phyloP scores from a whole-genome alignment of 2,113 vertebrate species.

The Hydropotes inermis region DNA sequence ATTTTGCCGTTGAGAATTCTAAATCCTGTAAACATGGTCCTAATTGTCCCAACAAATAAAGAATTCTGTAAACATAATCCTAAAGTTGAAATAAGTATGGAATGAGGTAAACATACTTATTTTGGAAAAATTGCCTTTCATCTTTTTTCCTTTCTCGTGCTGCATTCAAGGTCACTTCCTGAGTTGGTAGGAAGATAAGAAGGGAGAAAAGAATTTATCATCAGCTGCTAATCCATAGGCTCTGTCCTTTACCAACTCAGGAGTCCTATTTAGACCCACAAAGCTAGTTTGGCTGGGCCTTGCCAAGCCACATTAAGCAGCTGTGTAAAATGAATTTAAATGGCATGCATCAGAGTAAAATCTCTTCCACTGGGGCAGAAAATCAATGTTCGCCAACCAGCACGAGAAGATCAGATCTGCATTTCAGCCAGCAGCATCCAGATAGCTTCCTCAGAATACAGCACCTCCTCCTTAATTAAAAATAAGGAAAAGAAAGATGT shows the following conservation, averaged over 20 bases:
- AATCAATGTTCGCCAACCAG: slow-evolving; percentile 78
- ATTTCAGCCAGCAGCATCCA: slow-evolving; percentile 56
- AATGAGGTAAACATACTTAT: neutral
- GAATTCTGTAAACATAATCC: neutral
- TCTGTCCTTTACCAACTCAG: slow-evolving; percentile 59
- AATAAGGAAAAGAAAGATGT: neutral
- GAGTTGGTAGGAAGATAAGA: slow-evolving; percentile 28
- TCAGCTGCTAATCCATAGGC: slow-evolving; percentile 62
- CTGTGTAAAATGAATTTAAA: slow-evolving; percentile 81
- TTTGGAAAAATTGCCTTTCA: neutral
- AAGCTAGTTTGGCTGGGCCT: slow-evolving; percentile 45
- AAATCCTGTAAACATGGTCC: neutral
- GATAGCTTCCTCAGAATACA: slow-evolving; percentile 34
- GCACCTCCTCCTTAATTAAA: slow-evolving; percentile 63
- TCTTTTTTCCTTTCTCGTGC: slow-evolving; percentile 20
- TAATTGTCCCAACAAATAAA: slow-evolving; percentile 26
- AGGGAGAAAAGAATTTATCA: slow-evolving; percentile 22
- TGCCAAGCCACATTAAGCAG: slow-evolving; percentile 77
- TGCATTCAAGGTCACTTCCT: slow-evolving; percentile 61
- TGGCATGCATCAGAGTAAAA: slow-evolving; percentile 71
- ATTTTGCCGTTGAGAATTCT: neutral
- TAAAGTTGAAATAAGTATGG: neutral
- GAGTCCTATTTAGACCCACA: slow-evolving; percentile 65
- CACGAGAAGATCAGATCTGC: slow-evolving; percentile 60
- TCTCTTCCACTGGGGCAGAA: slow-evolving; percentile 76